These are phyloP conservation scores for Drymonia ruficornis DNA, from an alignment of 2,888 invertebrate species.

Conservation along the genomic window DNA sequence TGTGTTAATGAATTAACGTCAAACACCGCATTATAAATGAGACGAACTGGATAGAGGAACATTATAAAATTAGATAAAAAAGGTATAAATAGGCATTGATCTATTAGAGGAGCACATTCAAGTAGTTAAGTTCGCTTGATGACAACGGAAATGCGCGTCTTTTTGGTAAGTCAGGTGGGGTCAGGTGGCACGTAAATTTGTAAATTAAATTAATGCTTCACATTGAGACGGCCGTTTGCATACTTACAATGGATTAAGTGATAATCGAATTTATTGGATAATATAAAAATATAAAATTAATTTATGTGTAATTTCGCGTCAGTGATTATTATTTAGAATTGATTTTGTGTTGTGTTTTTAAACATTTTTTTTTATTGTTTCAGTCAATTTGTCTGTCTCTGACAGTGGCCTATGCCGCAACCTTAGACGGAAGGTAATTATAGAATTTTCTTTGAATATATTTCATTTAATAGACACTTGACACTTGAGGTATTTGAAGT, in stretches of 20 bases:
- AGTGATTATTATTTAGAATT: conserved; percentile 6
- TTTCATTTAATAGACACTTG: not conserved
- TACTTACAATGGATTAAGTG: conserved; percentile 9
- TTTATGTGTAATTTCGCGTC: conserved; percentile 28
- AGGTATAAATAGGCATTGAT: conserved; percentile 76
- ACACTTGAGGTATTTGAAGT: too few relatives aligned
- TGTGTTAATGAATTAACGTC: conserved; percentile 63
- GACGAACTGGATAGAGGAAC: conserved; percentile 64
- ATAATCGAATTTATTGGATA: conserved; percentile 12
- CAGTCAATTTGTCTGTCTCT: conserved; percentile 64
- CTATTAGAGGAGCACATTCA: conserved; percentile 68
- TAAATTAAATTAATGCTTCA: conserved; percentile 17
- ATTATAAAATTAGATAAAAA: conserved; percentile 72
- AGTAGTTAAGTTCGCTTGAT: conserved; percentile 61
- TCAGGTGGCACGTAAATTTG: conserved; percentile 14
- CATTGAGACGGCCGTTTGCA: not conserved
- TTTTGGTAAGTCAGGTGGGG: conserved; percentile 76
- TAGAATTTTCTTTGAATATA: not conserved
- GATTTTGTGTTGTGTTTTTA: conserved; percentile 9
- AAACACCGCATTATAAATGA: conserved; percentile 69
- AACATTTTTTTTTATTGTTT: conserved; percentile 35
- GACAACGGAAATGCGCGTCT: conserved; percentile 70
- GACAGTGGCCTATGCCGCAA: conserved; percentile 66
- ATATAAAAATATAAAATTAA: conserved; percentile 19
- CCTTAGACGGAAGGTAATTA: conserved; percentile 48